phyloP scores from a whole-genome alignment of 92 coral and sea anemone species.

The Palythoa grandis region DNA sequence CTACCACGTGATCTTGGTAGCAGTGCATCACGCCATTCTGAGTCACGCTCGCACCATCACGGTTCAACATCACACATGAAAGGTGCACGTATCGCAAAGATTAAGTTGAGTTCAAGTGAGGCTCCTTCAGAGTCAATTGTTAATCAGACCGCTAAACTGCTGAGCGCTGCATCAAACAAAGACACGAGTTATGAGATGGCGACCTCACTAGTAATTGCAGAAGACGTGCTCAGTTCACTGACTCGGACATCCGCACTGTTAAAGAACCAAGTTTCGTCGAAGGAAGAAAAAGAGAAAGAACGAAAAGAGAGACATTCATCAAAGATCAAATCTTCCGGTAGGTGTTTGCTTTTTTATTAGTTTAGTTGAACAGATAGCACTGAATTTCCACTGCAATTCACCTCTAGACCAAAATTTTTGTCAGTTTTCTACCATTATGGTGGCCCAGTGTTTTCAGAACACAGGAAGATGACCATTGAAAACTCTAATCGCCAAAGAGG shows the following conservation, averaged over 20 bases:
- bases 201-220: slow-evolving; percentile 67
- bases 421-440: too few relatives aligned
- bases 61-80: slow-evolving; percentile 58
- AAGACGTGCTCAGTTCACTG: slow-evolving; percentile 83
- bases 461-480: too few relatives aligned
- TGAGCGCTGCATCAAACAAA: slow-evolving; percentile 69
- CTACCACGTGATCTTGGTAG: slow-evolving; percentile 80
- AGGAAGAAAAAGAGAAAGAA: slow-evolving; percentile 68
- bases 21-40: slow-evolving; percentile 41
- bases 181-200: slow-evolving; percentile 65
- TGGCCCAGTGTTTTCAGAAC: too few relatives aligned
- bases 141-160: slow-evolving; percentile 80
- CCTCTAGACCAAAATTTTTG: background rate
- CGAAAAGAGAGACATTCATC: slow-evolving; percentile 65
- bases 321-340: slow-evolving; percentile 69
- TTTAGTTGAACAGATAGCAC: background rate
- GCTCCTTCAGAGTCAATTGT: slow-evolving; percentile 80
- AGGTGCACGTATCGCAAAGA: slow-evolving; percentile 81
- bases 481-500: too few relatives aligned
- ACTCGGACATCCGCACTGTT: slow-evolving; percentile 84
- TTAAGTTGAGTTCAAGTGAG: slow-evolving; percentile 75
- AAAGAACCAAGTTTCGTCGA: slow-evolving; percentile 56
- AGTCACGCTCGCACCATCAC: slow-evolving; percentile 57
- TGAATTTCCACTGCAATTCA: background rate
- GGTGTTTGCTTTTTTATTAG: slow-evolving; percentile 8